These are phyloP conservation scores for Perdita meconis DNA, from an alignment of 2,888 invertebrate species.

Conservation along the genomic window DNA sequence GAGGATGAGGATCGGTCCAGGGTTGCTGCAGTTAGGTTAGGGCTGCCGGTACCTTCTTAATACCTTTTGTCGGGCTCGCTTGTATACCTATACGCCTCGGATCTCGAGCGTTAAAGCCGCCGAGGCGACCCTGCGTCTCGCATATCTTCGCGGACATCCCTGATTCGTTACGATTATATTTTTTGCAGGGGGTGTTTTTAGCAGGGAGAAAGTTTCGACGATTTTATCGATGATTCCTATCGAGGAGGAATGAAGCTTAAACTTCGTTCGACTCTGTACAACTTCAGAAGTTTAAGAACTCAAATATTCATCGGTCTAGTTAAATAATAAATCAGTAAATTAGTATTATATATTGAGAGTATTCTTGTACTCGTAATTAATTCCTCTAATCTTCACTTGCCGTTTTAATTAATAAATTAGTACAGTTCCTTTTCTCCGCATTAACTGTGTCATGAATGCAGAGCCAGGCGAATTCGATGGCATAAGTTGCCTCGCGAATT, in stretches of 20 bases:
- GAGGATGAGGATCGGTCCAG: slow-evolving; percentile 72
- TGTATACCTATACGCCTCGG: slow-evolving; percentile 67
- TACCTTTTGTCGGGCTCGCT: slow-evolving; percentile 69
- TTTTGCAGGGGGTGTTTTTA: too few species aligned
- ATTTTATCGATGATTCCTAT: too few species aligned
- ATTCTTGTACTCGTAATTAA: too few species aligned
- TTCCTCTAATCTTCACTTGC: too few species aligned
- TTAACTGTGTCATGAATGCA: slow-evolving; percentile 13
- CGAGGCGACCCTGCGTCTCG: slow-evolving; percentile 47
- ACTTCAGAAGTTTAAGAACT: too few species aligned
- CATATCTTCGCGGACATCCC: slow-evolving; percentile 39
- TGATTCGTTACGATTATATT: slow-evolving; percentile 42
- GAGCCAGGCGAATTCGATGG: slow-evolving; percentile 15
- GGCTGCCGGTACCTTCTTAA: slow-evolving; percentile 72
- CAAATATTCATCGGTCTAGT: too few species aligned
- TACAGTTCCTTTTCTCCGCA: neutral
- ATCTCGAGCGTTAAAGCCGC: slow-evolving; percentile 69
- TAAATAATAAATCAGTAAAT: too few species aligned
- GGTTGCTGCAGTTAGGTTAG: slow-evolving; percentile 74
- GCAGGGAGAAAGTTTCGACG: too few species aligned
- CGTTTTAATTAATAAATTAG: too few species aligned
- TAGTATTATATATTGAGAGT: too few species aligned
- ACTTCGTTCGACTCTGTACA: too few species aligned
- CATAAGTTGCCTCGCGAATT: slow-evolving; percentile 26
- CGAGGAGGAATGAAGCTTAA: too few species aligned